A percentile compares a stretch with the other conserved stretches of the same genome.
Conservation (phyloP, 1,140 invertebrate genomes). For the Oryctes rhinoceros region DNA sequence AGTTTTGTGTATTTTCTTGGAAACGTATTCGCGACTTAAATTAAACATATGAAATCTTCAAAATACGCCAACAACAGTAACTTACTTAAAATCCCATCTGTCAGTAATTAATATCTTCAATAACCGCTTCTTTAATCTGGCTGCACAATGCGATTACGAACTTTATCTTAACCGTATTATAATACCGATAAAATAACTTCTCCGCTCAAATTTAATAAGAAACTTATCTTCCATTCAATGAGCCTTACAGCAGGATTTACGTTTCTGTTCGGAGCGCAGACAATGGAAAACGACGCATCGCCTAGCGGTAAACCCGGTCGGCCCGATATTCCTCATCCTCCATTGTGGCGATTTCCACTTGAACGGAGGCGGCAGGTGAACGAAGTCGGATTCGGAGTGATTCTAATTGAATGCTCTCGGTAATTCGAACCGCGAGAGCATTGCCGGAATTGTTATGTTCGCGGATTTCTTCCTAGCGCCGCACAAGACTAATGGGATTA, state of each 20-base stretch:
- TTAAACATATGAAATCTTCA: too few species aligned
- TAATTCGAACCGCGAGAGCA: neutral
- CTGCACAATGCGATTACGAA: neutral
- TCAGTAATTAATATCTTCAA: neutral
- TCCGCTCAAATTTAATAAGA: neutral
- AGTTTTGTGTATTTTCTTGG: too few species aligned
- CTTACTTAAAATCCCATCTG: neutral
- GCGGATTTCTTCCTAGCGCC: neutral
- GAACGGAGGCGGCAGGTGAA: neutral
- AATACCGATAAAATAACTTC: neutral
- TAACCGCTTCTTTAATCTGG: neutral
- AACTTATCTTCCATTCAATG: constrained; percentile 1
- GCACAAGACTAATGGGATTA: neutral
- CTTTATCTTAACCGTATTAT: neutral
- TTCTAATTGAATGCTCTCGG: neutral
- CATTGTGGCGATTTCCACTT: neutral
- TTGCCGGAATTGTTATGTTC: neutral
- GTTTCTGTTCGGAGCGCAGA: neutral
- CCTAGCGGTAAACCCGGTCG: neutral
- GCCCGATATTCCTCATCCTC: neutral
- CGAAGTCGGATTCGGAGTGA: neutral
- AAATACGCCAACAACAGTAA: too few species aligned
- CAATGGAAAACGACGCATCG: neutral
- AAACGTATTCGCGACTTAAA: too few species aligned
- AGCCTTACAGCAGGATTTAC: neutral